Evolutionary conservation across 2,888 invertebrate genomes (phyloP), one percentile per base, ranked within the genome.

Genomic region (Nephrotoma appendiculata): DNA sequence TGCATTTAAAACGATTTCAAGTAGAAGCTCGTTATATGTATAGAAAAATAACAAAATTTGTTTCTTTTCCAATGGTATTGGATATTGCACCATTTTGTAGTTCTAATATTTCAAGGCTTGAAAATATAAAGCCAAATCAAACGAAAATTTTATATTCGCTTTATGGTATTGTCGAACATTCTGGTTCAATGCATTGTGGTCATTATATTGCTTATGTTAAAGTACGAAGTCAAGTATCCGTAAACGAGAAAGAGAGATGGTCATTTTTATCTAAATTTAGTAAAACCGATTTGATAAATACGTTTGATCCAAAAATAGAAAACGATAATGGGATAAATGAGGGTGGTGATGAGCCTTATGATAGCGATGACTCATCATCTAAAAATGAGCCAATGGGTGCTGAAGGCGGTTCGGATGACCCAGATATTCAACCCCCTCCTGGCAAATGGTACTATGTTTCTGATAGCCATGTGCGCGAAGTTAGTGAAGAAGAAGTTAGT

Each of bases 1-100:
- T 99, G 41, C 99, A 99, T 90, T 92, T 99, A 88, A 99, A 99
- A 92, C 93, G 99, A 88, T 99, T 99, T 92, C 98, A 98, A 92
- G 95, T 98, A 90, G 94, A 94, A 0, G 93, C 95, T 86, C 92
- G 94, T 5, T 94, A 93, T 90, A 93, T 95, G 91, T 96, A 96
- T 90, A 94, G 95, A 15, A 99, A 99, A 93, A 94, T 98, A 89
- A 94, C 95, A 9, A 95, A 96, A 88, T 95, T 95, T 88, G 98
- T 99, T 0, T 95, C 95, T 88, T 99, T 99, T 90, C 97, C 98
- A 0, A 93, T 95, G 85, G 90, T 96, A 0, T 92, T 99, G 86
- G 98, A 99, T 90, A 92, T 99, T 87, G 96, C 98, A 41, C 98
- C 98, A 5, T 98, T 97, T 91, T 98, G 98, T 90, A 95, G 96